phyloP scores from a whole-genome alignment of 2,888 invertebrate species.

The Agrochola circellaris region DNA sequence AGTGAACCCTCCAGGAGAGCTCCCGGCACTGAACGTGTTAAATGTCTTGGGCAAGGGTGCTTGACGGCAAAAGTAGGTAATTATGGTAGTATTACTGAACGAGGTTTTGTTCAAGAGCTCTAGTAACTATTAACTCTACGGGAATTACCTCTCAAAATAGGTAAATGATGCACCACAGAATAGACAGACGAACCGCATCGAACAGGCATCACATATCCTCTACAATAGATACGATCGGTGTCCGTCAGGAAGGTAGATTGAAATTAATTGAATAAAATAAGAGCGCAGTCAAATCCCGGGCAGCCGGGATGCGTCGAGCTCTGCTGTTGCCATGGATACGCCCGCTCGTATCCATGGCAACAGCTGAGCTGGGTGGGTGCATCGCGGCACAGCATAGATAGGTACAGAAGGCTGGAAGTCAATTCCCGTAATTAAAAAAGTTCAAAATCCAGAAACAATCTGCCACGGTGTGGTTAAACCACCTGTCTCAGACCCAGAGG shows the following conservation, averaged over 20 bases:
- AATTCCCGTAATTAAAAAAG: not conserved
- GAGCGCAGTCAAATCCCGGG: slow-evolving; percentile 21
- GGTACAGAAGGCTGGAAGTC: slow-evolving; percentile 11
- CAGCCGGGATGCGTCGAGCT: slow-evolving; percentile 26
- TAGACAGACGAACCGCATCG: not conserved
- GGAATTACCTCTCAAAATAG: not conserved
- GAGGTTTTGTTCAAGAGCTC: not conserved
- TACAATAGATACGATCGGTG: slow-evolving; percentile 15
- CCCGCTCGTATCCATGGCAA: too few relatives aligned
- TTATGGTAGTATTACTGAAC: not conserved
- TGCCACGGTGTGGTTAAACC: too few relatives aligned
- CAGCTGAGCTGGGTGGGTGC: too few relatives aligned
- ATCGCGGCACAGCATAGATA: not conserved
- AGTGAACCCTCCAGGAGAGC: too few relatives aligned
- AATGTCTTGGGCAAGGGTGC: not conserved
- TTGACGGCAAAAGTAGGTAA: not conserved
- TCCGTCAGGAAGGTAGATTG: slow-evolving; percentile 21
- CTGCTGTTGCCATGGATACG: slow-evolving; percentile 32
- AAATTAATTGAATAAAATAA: slow-evolving; percentile 31
- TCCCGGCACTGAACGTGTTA: too few relatives aligned
- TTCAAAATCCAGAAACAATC: too few relatives aligned
- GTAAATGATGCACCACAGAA: not conserved
- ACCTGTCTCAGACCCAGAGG: too few relatives aligned
- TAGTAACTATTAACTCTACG: not conserved
- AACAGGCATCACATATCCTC: not conserved